Base-by-base conservation (phyloP, 2,113 vertebrate genomes). In the Rhegmatorhina hoffmannsi region DNA sequence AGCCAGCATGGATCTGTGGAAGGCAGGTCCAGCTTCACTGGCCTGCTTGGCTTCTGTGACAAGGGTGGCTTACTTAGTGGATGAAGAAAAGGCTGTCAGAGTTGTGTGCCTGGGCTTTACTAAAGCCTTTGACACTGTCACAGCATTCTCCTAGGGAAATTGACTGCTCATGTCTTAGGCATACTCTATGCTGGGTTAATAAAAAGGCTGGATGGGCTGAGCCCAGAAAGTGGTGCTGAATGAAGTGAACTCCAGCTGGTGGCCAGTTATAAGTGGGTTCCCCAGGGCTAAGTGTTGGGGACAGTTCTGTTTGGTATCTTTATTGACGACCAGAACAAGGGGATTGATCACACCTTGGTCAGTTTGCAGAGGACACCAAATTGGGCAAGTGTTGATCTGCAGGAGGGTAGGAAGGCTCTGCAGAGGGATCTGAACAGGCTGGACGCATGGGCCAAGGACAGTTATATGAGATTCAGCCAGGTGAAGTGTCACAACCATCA, bases 271-370 rank as follows among this genome's bases (percentile, higher is more conserved):
- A n/a, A 18, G 19, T 8, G 16, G 9, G 40, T 34, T 89, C 3
- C 12, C 16, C 46, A 53, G 46, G 19, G 28, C 33, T 38, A 44
- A 19, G 77, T 60, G 33, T 14, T 67, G 40, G n/a, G 25, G 17
- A 17, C 31, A 26, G 40, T 55, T 47, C 25, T 89, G 17, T 18
- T 21, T 34, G 55, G 5, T 31, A 5, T 33, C 47, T 62, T 55
- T 49, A 23, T 55, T 24, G 25, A 0, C 21, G 14, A 10, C 34
- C 0, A 0, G 20, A 26, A 49, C 0, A 0, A 47, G 47, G 55
- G 13, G 6, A 7, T 34, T 31, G 14, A 18, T 7, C 20, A 10
- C 6, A 55, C 20, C 29, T 31, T 75, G 25, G 36, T 38, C 53
- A n/a, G 6, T 55, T 63, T 90, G 17, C 40, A 62, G 20, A 23